phyloP scores from a whole-genome alignment of 2,797 vertebrate species.

The Platyrinchus mystaceus region DNA sequence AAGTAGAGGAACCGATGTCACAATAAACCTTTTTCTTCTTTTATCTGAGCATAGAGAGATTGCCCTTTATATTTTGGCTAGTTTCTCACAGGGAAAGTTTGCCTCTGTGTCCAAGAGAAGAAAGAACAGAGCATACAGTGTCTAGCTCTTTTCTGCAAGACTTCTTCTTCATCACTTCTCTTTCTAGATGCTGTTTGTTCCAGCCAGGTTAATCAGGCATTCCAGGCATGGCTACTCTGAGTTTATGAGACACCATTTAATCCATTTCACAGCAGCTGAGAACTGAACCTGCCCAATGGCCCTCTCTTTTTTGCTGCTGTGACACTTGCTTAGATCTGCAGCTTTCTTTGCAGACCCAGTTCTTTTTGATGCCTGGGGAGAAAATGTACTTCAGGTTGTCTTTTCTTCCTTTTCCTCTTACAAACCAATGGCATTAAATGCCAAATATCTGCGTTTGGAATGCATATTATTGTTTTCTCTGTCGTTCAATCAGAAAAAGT shows the following conservation, averaged over 20 bases:
- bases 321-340: neutral
- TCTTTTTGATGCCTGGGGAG: neutral
- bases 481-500: neutral
- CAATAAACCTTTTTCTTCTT: neutral
- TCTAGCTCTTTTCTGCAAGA: neutral
- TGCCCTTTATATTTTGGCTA: neutral
- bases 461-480: neutral
- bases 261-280: neutral
- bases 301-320: neutral
- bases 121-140: neutral
- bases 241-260: neutral
- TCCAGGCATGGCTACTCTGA: neutral
- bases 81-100: neutral
- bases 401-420: neutral
- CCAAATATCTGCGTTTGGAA: neutral
- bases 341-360: neutral
- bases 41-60: neutral
- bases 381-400: neutral
- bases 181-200: neutral
- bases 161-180: neutral
- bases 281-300: neutral
- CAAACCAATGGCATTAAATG: neutral
- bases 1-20: neutral
- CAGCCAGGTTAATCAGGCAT: neutral
- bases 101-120: neutral